Evolutionary conservation across 2,888 invertebrate species (phyloP).

Genomic region (Metellina segmentata): DNA sequence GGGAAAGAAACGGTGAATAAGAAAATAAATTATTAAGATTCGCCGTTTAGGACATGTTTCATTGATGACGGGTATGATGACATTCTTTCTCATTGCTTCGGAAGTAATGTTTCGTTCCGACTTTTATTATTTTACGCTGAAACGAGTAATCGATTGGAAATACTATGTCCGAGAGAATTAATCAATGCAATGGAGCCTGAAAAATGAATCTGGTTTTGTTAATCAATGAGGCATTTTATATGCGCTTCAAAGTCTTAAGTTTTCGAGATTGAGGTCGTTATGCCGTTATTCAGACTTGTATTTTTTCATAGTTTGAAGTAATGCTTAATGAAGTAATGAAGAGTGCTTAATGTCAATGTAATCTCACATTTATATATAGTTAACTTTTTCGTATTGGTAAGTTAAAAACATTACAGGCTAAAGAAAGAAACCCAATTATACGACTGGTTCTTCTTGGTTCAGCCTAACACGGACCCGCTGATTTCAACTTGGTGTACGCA

Average conservation of each 20-base stretch:
- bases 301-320: neutral
- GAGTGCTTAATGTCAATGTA: neutral
- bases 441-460: no score
- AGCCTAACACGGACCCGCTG: no score
- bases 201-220: neutral
- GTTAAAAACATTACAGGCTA: neutral
- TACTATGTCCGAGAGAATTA: neutral
- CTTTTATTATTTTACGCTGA: neutral
- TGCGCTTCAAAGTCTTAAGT: neutral
- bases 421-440: no score
- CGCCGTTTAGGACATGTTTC: slow-evolving; percentile 18
- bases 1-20: neutral
- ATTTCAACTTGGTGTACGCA: no score
- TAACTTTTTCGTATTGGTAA: neutral
- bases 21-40: slow-evolving; percentile 39
- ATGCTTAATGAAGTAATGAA: no score
- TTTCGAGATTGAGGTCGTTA: neutral
- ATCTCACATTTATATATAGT: neutral
- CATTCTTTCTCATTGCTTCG: neutral
- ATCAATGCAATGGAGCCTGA: neutral
- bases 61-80: neutral
- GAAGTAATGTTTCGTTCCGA: neutral
- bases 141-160: neutral
- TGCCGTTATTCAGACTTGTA: neutral
- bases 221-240: neutral